phyloP scores from a whole-genome alignment of 2,113 vertebrate genomes.

The Phalacrocorax aristotelis region DNA sequence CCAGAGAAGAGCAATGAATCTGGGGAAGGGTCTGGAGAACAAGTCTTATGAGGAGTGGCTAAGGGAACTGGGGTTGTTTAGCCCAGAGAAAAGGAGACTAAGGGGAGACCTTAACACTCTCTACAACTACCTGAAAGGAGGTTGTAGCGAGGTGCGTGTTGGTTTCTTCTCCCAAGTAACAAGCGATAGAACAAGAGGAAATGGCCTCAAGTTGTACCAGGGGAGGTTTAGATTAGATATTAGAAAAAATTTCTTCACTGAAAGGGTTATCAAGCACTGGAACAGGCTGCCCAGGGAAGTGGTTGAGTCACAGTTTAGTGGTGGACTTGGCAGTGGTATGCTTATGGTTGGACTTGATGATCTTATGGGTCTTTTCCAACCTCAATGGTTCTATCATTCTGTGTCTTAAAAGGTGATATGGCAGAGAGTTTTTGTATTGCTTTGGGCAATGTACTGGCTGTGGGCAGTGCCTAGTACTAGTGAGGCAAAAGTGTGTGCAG shows the following conservation, averaged over 20 bases:
- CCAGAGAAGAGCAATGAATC: neutral
- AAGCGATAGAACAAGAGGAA: neutral
- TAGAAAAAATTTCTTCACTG: neutral
- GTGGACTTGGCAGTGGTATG: neutral
- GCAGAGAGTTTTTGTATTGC: neutral
- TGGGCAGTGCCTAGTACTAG: neutral
- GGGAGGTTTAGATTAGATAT: neutral
- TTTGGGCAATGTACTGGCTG: neutral
- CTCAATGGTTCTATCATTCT: neutral
- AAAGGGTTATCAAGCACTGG: neutral
- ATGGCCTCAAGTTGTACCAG: neutral
- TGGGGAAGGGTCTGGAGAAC: neutral
- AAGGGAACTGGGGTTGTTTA: neutral
- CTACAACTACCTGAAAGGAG: neutral
- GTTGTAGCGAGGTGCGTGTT: fast-evolving
- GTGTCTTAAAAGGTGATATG: neutral
- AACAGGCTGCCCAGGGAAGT: neutral
- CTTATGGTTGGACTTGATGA: neutral
- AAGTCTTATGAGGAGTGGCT: neutral
- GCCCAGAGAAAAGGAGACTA: neutral
- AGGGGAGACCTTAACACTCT: neutral
- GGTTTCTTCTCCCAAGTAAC: neutral
- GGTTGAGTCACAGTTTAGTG: neutral
- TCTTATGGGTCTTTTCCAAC: neutral
- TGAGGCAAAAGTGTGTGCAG: neutral